A percentile compares a stretch with the other conserved stretches of the same genome.
Conservation (phyloP, 2,797 vertebrate genomes). For the Psittacula echo region DNA sequence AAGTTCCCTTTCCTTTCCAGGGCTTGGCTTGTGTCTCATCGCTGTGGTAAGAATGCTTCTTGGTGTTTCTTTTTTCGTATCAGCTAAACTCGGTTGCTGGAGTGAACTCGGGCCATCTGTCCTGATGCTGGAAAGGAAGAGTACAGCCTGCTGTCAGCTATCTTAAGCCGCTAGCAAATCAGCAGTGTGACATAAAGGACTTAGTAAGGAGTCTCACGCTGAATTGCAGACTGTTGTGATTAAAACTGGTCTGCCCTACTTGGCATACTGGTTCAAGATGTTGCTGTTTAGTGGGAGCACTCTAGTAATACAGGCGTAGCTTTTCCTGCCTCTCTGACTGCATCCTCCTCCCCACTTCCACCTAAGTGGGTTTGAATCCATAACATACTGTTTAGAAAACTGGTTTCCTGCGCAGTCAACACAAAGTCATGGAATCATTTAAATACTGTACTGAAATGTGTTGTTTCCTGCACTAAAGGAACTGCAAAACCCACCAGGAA, state of each 20-base stretch:
- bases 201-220: neutral
- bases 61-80: conserved; percentile 10
- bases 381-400: neutral
- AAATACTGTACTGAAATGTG: neutral
- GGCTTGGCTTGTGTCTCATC: neutral
- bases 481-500: conserved; percentile 50
- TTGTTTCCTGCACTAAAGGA: conserved; percentile 44
- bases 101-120: conserved; percentile 48
- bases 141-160: conserved; percentile 38
- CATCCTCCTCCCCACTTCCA: neutral
- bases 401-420: neutral
- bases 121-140: conserved; percentile 34
- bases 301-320: neutral
- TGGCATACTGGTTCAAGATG: neutral
- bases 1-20: neutral
- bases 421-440: neutral
- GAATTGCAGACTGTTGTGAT: neutral
- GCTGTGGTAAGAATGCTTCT: neutral
- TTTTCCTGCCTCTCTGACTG: neutral
- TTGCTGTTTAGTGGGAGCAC: neutral
- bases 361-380: neutral
- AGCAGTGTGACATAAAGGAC: conserved; percentile 4
- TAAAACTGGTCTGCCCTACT: conserved; percentile 39
- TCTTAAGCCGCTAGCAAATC: conserved; percentile 36
- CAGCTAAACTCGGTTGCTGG: neutral